Evolutionary conservation across 2,797 vertebrate genomes (phyloP), one percentile per base, ranked within the genome.

Genomic region (Parauchenoglanis punctatus): DNA sequence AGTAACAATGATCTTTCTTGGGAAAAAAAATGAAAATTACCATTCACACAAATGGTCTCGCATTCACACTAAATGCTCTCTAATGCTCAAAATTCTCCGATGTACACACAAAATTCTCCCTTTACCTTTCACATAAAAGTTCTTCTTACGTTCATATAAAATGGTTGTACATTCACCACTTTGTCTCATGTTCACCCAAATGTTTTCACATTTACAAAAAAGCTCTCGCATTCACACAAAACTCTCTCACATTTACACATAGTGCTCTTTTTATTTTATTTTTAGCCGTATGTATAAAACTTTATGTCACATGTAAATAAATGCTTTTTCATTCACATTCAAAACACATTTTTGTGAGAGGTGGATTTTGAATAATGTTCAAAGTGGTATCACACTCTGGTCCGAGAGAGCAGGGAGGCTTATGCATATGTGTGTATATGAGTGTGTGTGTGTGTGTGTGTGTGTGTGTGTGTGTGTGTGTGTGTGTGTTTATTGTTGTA

Each of bases 401-500:
- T 31, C n/a, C 13, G 63, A 65, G 63, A 28, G n/a, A 28, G 63
- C 63, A 40, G 68, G 31, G 15, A 40, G 15, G 28, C 65, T 31
- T 68, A n/a, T 70, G 17, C 6, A 12, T n/a, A 13, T 83, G 56
- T 67, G 75, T 63, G 67, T 25, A 56, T 61, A 20, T 77, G 52
- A n/a, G 31, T 49, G 25, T 28, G 23, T 54, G 75, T 67, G 78
- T 77, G 11, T 65, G 59, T 77, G 49, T 73, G 44, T 46, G 12
- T 86, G 49, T 83, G 56, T 76, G 76, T 73, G 59, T 35, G 58
- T 61, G 40, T 83, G 44, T 40, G 49, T 77, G n/a, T 77, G 13
- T 78, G 76, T 75, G 80, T 83, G 11, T 73, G 61, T 82, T 59
- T 84, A 63, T 80, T 86, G 3, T 44, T 77, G 40, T 65, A 61